Base-by-base conservation (phyloP, 2,888 invertebrate genomes). In the Harpalus rubripes region DNA sequence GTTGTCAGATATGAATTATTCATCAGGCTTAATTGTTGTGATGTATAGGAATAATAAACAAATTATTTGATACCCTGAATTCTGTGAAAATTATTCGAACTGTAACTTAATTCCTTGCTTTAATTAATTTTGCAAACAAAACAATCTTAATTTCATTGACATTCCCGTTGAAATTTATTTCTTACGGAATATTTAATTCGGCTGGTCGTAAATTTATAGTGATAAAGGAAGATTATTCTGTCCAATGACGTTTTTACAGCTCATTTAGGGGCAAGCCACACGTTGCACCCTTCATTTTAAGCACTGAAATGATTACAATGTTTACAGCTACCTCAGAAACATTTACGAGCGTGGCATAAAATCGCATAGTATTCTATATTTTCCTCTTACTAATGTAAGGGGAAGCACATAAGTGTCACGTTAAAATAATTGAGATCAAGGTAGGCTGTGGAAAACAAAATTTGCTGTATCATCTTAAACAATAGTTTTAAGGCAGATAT, bases 21-120 rank as follows among this genome's bases (percentile, higher is more conserved):
- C 68, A 68, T 7, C n/a, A 68, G 39, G 39, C 68, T 15, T 68
- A 68, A 68, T 68, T 39, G 68, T 68, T 10, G n/a, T 68, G 61
- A 63, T 63, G 63, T 63, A 68, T 68, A 68, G n/a, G 68, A 68
- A 68, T 68, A 68, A 68, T 68, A 68, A 68, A 68, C 68, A 68
- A 68, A 68, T 68, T 68, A 68, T 39, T 32, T 39, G 39, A 68
- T 39, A 15, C 39, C 32, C 32, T 39, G 26, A n/a, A 63, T 18
- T 26, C 7, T 26, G 12, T 10, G 15, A 18, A 61, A 16, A 61
- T 61, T 61, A 61, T 61, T 61, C 22, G 22, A 3, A 1, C 26
- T 63, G 63, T 63, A 68, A 68, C 32, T 68, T 68, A 68, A 68
- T 68, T 15, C 39, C n/a, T 15, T 39, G 15, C n/a, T 39, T 32